Percentiles rank a stretch among this genome's conserved stretches.
Conservation (phyloP, 2,797 vertebrate species). For the Enteromius unitaeniatus region DNA sequence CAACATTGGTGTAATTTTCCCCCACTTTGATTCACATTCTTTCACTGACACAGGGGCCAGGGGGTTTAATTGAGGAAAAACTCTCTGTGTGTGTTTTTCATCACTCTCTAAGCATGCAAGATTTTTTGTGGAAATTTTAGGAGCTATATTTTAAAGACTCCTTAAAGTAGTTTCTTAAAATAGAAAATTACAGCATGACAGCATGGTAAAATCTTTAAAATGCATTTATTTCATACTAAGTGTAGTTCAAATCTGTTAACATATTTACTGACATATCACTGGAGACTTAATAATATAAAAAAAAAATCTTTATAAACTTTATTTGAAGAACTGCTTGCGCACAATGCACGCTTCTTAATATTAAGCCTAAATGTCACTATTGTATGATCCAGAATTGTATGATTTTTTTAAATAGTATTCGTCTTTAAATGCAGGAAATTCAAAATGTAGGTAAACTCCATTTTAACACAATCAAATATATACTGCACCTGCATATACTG, state of each 20-base stretch:
- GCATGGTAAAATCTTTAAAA: neutral
- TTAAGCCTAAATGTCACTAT: neutral
- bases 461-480: neutral
- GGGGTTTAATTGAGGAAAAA: conserved; percentile 33
- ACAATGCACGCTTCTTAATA: neutral
- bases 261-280: neutral
- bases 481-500: too few relatives aligned
- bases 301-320: neutral
- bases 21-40: conserved; percentile 15
- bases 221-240: neutral
- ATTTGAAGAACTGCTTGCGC: neutral
- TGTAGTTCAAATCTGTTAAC: neutral
- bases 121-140: neutral
- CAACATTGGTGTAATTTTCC: conserved; percentile 29
- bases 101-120: neutral
- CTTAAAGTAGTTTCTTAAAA: neutral
- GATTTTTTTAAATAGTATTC: neutral
- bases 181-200: neutral
- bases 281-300: neutral
- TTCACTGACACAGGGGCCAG: conserved; percentile 1
- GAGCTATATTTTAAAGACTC: neutral
- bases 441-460: neutral
- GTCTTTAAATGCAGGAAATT: neutral
- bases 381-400: neutral
- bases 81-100: neutral